Evolutionary conservation across 2,888 invertebrate species (phyloP).

Genomic region (Trissolcus brochymenae): DNA sequence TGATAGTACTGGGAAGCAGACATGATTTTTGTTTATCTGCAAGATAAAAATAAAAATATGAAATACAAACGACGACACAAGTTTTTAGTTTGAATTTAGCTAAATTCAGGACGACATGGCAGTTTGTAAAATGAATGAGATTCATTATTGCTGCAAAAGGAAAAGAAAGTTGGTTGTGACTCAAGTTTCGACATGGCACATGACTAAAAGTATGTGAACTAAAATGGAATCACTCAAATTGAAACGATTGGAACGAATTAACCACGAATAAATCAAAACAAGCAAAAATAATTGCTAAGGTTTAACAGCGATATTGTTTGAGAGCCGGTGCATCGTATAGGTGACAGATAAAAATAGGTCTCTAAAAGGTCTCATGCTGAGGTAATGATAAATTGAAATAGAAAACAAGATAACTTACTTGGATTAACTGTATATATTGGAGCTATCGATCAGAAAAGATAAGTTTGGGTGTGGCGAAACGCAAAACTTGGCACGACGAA

Average conservation of each 20-base stretch:
- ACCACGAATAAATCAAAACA: conserved; percentile 9
- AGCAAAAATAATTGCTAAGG: neutral
- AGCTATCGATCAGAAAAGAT: conserved; percentile 35
- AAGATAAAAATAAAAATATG: conserved; percentile 1
- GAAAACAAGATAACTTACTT: neutral
- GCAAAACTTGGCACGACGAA: conserved; percentile 37
- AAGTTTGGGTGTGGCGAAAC: conserved; percentile 48
- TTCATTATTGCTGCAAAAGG: neutral
- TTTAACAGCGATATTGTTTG: too few species aligned
- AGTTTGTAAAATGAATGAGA: too few species aligned
- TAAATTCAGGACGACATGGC: too few species aligned
- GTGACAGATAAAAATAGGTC: neutral
- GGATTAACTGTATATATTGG: neutral
- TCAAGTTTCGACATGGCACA: neutral
- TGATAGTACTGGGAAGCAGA: conserved; percentile 31
- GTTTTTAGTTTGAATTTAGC: neutral
- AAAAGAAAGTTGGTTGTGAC: neutral
- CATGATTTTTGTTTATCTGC: conserved; percentile 11
- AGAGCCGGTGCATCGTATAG: neutral
- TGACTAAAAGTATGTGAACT: neutral
- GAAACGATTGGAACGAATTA: neutral
- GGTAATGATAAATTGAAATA: neutral
- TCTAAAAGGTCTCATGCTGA: neutral
- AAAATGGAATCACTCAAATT: too few species aligned
- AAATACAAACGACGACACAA: neutral